These are phyloP conservation scores for Microcebus murinus DNA, from an alignment of 2,113 vertebrate genomes.

Conservation along the genomic window DNA sequence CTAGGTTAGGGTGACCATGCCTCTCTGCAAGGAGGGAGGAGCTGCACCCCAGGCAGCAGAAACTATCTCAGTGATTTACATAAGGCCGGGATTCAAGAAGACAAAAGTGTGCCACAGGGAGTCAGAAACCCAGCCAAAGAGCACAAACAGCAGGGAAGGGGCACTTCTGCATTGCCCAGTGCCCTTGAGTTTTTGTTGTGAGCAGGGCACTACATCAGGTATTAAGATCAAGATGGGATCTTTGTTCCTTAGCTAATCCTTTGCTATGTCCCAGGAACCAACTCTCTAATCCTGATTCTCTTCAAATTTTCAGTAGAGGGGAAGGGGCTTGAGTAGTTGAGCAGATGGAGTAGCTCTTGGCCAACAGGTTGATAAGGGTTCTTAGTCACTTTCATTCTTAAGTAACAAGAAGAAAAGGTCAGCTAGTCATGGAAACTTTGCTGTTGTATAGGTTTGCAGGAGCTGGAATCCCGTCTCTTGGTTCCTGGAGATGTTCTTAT, in stretches of 20 bases:
- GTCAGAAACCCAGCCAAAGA: neutral
- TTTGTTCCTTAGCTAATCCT: neutral
- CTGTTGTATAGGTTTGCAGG: slow-evolving; percentile 71
- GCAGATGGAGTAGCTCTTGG: neutral
- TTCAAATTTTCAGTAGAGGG: neutral
- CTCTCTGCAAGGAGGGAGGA: neutral
- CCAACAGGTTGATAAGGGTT: neutral
- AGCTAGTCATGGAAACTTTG: neutral
- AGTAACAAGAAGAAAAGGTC: neutral
- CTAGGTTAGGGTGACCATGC: neutral
- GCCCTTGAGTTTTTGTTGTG: neutral
- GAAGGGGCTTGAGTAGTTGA: neutral
- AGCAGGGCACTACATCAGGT: neutral
- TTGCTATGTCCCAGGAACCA: neutral
- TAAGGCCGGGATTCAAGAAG: neutral
- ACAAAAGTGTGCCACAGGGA: neutral
- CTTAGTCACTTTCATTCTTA: slow-evolving; percentile 26
- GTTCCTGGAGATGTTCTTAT: slow-evolving; percentile 82
- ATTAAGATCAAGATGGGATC: neutral
- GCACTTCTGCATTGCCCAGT: neutral
- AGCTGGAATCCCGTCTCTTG: slow-evolving; percentile 79
- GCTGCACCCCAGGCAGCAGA: neutral
- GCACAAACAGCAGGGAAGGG: neutral
- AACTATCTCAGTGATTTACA: neutral
- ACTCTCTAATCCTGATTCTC: neutral